Conservation (phyloP, 1,140 invertebrate genomes). For the Hyles vespertilio region DNA sequence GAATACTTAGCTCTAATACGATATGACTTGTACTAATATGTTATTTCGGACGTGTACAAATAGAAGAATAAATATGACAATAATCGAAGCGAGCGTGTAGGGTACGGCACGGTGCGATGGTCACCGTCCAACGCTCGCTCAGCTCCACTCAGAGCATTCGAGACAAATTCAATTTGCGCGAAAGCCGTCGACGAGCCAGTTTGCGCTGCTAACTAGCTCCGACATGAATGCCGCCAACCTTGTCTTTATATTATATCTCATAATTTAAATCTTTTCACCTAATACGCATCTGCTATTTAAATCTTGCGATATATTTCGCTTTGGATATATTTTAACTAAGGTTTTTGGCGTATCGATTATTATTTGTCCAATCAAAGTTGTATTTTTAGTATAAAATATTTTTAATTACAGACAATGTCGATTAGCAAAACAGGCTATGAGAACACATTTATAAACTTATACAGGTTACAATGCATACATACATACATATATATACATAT, state of each 20-base stretch:
- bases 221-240: slow-evolving; percentile 50
- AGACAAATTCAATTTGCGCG: slow-evolving; percentile 65
- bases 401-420: no score
- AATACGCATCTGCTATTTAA: neutral
- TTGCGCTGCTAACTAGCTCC: slow-evolving; percentile 65
- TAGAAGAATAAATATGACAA: slow-evolving; percentile 14
- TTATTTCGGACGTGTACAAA: slow-evolving; percentile 13
- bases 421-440: no score
- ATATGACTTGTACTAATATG: neutral
- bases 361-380: no score
- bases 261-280: slow-evolving; percentile 14
- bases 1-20: no score
- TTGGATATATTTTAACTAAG: no score
- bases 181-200: slow-evolving; percentile 59
- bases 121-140: slow-evolving; percentile 16
- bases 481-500: no score
- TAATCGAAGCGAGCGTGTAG: slow-evolving; percentile 19
- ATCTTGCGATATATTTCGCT: no score
- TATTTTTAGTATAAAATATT: no score
- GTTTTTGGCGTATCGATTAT: no score
- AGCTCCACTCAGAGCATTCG: slow-evolving; percentile 40
- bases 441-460: no score
- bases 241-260: slow-evolving; percentile 48
- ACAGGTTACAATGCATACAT: no score
- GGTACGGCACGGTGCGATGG: neutral